phyloP scores from a whole-genome alignment of 2,113 vertebrate genomes.

The Protomyctophum bolini region DNA sequence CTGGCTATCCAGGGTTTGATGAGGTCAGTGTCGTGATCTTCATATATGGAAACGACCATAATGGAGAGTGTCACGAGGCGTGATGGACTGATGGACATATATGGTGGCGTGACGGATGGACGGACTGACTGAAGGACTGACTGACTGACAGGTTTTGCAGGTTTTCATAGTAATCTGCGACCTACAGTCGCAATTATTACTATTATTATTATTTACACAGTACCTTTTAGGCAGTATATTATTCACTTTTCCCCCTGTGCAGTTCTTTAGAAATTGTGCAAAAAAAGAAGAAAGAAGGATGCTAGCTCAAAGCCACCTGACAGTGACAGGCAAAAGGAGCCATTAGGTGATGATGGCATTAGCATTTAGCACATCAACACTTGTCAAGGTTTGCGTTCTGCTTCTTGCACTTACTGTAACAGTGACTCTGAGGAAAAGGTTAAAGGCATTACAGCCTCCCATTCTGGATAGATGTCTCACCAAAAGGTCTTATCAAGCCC shows the following conservation, averaged over 20 bases:
- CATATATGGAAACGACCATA: too few species aligned
- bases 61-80: too few species aligned
- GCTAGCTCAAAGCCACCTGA: not conserved
- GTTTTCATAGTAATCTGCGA: too few species aligned
- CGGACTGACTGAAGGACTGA: too few species aligned
- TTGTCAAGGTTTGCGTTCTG: conserved; percentile 30
- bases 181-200: too few species aligned
- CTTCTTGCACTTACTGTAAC: not conserved
- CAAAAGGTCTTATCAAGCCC: conserved; percentile 58
- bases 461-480: conserved; percentile 43
- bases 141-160: too few species aligned
- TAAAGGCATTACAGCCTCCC: conserved; percentile 41
- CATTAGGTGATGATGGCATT: conserved; percentile 39
- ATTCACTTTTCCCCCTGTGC: not conserved
- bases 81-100: too few species aligned
- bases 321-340: conserved; percentile 32
- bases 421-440: conserved; percentile 58
- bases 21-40: too few species aligned
- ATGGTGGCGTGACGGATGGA: too few species aligned
- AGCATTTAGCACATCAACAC: conserved; percentile 8
- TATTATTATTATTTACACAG: too few species aligned
- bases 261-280: not conserved
- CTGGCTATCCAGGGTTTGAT: too few species aligned
- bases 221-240: not conserved
- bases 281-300: not conserved